Evolutionary conservation across 2,797 vertebrate species (phyloP).

Genomic region (Poliocrania exsul): DNA sequence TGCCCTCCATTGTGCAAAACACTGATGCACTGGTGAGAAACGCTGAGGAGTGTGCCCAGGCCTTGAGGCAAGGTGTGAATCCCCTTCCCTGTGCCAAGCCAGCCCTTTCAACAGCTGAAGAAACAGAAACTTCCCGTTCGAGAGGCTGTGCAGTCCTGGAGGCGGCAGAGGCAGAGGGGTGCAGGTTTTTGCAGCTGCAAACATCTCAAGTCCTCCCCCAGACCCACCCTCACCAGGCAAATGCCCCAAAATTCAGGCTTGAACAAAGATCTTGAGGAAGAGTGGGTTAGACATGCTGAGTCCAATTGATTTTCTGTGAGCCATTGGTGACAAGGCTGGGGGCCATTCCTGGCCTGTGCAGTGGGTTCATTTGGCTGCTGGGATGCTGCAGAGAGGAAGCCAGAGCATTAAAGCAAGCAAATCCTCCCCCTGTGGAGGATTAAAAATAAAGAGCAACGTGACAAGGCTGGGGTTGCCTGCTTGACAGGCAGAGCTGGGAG

Average conservation of each 20-base stretch:
- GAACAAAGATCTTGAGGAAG: background rate
- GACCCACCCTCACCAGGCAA: background rate
- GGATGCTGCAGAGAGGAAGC: background rate
- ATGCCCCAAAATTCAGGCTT: background rate
- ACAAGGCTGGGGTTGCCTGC: background rate
- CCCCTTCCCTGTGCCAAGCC: background rate
- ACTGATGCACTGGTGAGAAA: constrained; percentile 83
- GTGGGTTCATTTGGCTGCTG: background rate
- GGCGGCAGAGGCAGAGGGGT: rapidly evolving
- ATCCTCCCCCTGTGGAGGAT: background rate
- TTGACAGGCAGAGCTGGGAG: background rate
- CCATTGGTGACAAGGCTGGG: background rate
- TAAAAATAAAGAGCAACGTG: background rate
- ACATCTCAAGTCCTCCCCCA: background rate
- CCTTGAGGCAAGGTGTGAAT: constrained; percentile 84
- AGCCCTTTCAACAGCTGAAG: background rate
- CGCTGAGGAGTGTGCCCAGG: constrained; percentile 84
- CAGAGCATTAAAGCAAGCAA: background rate
- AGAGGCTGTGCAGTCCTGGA: background rate
- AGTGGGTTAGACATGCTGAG: rapidly evolving
- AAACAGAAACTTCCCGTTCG: rapidly evolving
- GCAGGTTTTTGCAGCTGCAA: background rate
- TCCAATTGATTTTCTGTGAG: background rate
- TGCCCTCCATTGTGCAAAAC: constrained; percentile 84
- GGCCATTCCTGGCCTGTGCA: background rate